Percentiles rank a stretch among this genome's conserved stretches.
These are phyloP conservation scores for Urosaurus nigricauda DNA, from an alignment of 2,797 vertebrate species.

Conservation along the genomic window DNA sequence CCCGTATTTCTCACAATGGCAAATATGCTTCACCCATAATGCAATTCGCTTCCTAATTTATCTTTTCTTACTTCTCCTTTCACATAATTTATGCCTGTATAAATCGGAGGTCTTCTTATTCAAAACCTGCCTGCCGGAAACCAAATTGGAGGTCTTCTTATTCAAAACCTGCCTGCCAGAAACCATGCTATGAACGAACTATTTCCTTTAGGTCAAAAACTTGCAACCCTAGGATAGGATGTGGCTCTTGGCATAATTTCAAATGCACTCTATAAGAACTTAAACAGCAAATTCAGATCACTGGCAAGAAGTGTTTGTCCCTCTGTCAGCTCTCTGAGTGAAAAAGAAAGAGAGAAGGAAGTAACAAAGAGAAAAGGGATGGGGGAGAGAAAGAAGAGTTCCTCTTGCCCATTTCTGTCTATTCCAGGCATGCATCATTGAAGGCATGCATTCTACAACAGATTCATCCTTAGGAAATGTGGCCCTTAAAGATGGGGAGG, in stretches of 20 bases:
- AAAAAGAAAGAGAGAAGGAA: neutral
- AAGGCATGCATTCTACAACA: no score
- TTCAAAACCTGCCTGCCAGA: neutral
- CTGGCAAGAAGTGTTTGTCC: neutral
- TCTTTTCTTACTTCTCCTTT: neutral
- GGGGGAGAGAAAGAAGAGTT: neutral
- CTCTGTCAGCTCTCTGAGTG: no score
- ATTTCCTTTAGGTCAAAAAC: neutral
- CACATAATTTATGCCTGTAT: neutral
- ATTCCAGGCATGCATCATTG: neutral
- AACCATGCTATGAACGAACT: neutral
- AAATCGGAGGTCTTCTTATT: neutral
- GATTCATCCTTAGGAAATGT: no score
- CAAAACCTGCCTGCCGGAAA: neutral
- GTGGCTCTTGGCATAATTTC: neutral
- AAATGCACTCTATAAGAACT: neutral
- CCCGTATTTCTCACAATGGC: neutral
- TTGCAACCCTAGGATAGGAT: no score
- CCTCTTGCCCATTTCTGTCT: neutral
- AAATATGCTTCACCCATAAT: neutral
- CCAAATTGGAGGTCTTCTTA: neutral
- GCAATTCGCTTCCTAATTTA: neutral
- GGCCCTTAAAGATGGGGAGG: neutral
- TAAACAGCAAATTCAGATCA: neutral
- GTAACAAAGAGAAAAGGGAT: no score